phyloP scores from a whole-genome alignment of 2,888 invertebrate species.

The Drosophila pullipes region DNA sequence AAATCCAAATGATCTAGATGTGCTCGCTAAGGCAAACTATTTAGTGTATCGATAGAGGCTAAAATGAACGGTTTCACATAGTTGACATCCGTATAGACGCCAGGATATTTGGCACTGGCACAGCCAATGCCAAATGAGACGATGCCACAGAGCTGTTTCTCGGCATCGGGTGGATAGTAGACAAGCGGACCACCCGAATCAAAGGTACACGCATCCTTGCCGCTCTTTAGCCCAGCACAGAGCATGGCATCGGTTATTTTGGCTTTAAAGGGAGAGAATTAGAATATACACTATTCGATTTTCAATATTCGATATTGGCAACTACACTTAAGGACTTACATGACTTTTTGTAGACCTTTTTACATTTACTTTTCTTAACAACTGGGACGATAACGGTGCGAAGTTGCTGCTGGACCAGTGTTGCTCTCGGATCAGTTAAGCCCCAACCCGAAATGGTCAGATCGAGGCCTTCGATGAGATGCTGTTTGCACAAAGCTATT shows the following conservation, averaged over 20 bases:
- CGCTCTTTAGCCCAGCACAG: slow-evolving; percentile 61
- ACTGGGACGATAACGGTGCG: slow-evolving; percentile 57
- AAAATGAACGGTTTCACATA: slow-evolving; percentile 63
- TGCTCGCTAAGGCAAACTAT: neutral
- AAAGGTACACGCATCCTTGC: slow-evolving; percentile 72
- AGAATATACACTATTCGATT: neutral
- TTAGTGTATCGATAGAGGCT: slow-evolving; percentile 3
- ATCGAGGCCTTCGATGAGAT: neutral
- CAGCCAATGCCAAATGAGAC: slow-evolving; percentile 87
- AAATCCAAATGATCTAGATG: neutral
- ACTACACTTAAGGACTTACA: slow-evolving; percentile 29
- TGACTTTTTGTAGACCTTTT: slow-evolving; percentile 4
- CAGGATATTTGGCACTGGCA: slow-evolving; percentile 88
- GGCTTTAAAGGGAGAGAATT: slow-evolving; percentile 12
- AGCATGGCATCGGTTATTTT: slow-evolving; percentile 66
- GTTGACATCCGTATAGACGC: slow-evolving; percentile 90
- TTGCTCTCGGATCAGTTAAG: slow-evolving; percentile 2
- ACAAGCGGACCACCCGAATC: slow-evolving; percentile 82
- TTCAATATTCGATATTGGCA: neutral
- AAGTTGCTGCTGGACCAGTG: slow-evolving; percentile 15
- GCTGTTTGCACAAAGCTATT: slow-evolving; percentile 20
- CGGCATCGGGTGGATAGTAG: neutral
- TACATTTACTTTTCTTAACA: slow-evolving; percentile 32
- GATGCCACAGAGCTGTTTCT: slow-evolving; percentile 86
- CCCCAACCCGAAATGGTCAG: slow-evolving; percentile 67